Base-by-base conservation (phyloP, 2,113 vertebrate species). In the Nibea albiflora region DNA sequence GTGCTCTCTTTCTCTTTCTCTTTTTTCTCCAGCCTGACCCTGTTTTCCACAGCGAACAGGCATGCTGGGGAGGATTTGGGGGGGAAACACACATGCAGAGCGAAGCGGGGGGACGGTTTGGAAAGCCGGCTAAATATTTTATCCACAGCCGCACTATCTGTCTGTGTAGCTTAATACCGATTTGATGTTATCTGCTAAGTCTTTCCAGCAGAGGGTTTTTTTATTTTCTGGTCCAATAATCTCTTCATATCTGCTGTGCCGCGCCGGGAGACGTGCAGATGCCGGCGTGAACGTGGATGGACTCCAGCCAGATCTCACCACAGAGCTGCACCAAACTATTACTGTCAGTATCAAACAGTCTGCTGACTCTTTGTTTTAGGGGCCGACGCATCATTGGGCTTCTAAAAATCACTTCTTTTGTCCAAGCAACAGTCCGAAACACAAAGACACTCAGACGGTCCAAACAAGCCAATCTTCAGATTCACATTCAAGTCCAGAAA, bases 141-240 rank as follows among this genome's bases (percentile, higher is more conserved):
- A 92, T 92, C 91, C 89, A 70, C 68, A 76, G 78, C 84, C 68
- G 57, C 46, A 35, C 84, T 89, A 86, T 90, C 86, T 77, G 86
- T 79, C 76, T 76, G 81, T 78, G 80, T 67, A 80, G 88, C 88
- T 90, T 91, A 88, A 88, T 88, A 85, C 86, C 61, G 80, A 90
- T 92, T 90, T 80, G 78, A 91, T 86, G 86, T 90, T 90, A 90
- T 91, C 86, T 89, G 54, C 79, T 88, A 88, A 84, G 88, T 90
- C 87, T 85, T 73, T 78, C 76, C 84, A 84, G 79, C 84, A 82
- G 76, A 78, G 69, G 5, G 5, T 77, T 78, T 79, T 83, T 89
- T 85, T 75, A 61, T 80, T 78, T 86, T 71, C 74, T 46, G 79
- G 24, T 79, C 68, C 73, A 81, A 84, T 87, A 89, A 88, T 91